Base-by-base conservation (phyloP, 2,113 vertebrate species). In the Empidonax traillii region DNA sequence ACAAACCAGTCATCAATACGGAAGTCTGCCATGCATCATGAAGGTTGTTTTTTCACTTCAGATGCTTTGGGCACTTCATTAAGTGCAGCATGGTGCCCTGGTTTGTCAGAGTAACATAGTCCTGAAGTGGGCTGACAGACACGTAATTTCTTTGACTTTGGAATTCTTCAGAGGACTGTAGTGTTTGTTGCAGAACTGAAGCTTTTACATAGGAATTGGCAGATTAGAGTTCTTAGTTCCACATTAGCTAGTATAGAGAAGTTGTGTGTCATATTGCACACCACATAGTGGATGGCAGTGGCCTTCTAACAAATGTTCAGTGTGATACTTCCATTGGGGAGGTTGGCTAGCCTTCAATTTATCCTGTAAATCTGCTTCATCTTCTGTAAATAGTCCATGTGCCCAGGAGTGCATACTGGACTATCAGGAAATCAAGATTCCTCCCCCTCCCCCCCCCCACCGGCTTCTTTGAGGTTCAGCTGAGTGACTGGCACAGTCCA, bases 281-380 rank as follows among this genome's bases (percentile, higher is more conserved):
- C 46, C n/a, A 18, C 18, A 1, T 10, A 12, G 18, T 43, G 39
- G 16, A 25, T 61, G 52, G 35, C 44, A 44, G 47, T 68, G 31
- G 44, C 61, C 3, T 2, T 2, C 31, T 68, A 89, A 37, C 14
- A 53, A 2, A 24, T 67, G 4, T 61, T 81, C 37, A 51, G 0
- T 2, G 3, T 33, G 15, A 43, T 3, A 3, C 27, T n/a, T 78
- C 25, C 5, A 12, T 33, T 0, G 0, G 15, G 72, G 5, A 87
- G 41, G 24, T 4, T 92, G 71, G 23, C 27, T 73, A 49, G 8
- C 59, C 16, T 77, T 35, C 58, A 76, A 0, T 83, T 79, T 44
- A 8, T 52, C 69, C 41, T 62, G 27, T 76, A n/a, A 19, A n/a
- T 72, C 58, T 92, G 15, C 9, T 85, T 82, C 21, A 47, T 39